Evolutionary conservation across 2,888 invertebrate species (phyloP), one percentile per base, ranked within the genome.

Genomic region (Azorinus chamasolen): DNA sequence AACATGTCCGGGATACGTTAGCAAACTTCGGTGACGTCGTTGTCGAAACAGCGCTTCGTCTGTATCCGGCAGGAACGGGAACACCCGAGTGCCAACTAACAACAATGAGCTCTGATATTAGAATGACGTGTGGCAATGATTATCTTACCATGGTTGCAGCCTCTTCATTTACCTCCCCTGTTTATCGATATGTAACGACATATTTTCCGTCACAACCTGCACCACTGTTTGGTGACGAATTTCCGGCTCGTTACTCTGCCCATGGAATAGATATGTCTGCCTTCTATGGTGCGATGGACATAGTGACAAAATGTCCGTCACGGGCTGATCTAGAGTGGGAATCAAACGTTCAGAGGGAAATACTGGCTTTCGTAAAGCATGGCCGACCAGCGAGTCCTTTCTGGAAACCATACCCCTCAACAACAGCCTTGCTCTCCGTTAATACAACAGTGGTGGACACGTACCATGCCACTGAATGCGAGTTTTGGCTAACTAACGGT

Each of bases 211-310:
- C n/a, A n/a, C n/a, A n/a, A 71, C 62, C 32, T 57, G 76, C 16
- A 71, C 70, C 25, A 58, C 71, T 0, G 55, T 57, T 16, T 63
- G 65, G 12, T 76, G 51, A n/a, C 46, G n/a, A n/a, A n/a, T n/a
- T n/a, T n/a, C n/a, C n/a, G n/a, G n/a, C n/a, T n/a, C n/a, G n/a
- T n/a, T 70, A 65, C 41, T 59, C 76, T 10, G 65, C 62, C 20
- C 76, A 76, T 41, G 62, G 62, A 2, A 71, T 76, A 37, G 76
- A 76, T 41, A 46, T 66, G 2, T 61, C 58, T 51, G 76, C 66
- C 0, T 76, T 58, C 22, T 76, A 61, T 37, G 57, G 41, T 16
- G 58, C 66, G 5, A 55, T 71, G 55, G 10, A 46, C 10, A 16
- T 8, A 20, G 6, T 45, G 6, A 16, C 57, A 2, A 12, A 27